These are phyloP conservation scores for Macaria notata DNA, from an alignment of 2,888 invertebrate genomes.

Conservation along the genomic window DNA sequence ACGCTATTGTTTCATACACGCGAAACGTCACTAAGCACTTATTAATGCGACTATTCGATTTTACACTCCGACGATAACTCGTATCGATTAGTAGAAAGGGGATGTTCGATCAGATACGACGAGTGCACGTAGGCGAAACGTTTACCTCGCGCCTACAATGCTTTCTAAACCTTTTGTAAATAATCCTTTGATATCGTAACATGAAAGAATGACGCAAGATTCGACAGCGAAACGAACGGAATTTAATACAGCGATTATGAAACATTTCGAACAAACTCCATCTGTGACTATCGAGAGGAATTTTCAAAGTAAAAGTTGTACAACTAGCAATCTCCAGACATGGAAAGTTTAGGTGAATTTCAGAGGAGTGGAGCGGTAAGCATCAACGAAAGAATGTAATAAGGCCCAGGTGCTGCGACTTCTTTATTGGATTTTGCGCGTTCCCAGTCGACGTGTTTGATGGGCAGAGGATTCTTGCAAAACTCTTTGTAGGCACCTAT, in stretches of 20 bases:
- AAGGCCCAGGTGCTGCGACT: constrained; percentile 77
- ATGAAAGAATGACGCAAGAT: too few species aligned
- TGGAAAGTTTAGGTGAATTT: constrained; percentile 73
- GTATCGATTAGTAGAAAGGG: constrained; percentile 28
- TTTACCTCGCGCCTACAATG: neutral
- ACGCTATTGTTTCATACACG: constrained; percentile 68
- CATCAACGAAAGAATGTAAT: constrained; percentile 79
- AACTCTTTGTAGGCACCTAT: constrained; percentile 69
- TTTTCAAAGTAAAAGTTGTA: constrained; percentile 75
- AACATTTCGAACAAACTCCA: constrained; percentile 62
- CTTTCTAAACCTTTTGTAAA: too few species aligned
- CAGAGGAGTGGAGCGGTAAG: constrained; percentile 57
- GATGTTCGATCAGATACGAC: constrained; percentile 4
- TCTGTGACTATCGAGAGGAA: constrained; percentile 74
- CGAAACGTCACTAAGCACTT: constrained; percentile 52
- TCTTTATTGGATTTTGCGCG: constrained; percentile 81
- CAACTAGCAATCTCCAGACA: constrained; percentile 72
- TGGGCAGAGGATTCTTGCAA: constrained; percentile 76
- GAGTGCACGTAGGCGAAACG: neutral
- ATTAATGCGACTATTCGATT: constrained; percentile 38
- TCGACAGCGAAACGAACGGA: constrained; percentile 38
- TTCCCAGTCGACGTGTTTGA: constrained; percentile 77
- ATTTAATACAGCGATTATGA: constrained; percentile 55
- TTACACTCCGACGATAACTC: constrained; percentile 16
- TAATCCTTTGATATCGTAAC: too few species aligned